Evolutionary conservation across 2,113 vertebrate genomes (phyloP).

Genomic region (Tachysurus vachellii): DNA sequence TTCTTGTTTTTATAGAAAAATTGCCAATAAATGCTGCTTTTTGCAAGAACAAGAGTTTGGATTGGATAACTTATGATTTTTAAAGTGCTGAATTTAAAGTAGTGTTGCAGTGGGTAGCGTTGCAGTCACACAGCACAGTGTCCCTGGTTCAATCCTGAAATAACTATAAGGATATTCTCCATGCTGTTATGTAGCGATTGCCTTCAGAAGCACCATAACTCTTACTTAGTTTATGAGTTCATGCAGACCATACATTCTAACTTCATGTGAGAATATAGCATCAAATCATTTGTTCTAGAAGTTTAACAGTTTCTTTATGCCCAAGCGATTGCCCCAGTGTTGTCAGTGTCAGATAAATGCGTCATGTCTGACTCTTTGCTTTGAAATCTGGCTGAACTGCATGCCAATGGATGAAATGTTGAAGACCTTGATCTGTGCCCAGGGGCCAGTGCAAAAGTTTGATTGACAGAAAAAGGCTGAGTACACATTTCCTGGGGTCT

Average conservation of each 20-base stretch:
- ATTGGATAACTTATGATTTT: background rate
- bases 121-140: background rate
- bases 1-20: background rate
- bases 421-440: slow-evolving; percentile 46
- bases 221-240: background rate
- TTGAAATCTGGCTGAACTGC: slow-evolving; percentile 45
- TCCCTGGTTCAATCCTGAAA: background rate
- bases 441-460: slow-evolving; percentile 56
- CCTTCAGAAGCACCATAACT: background rate
- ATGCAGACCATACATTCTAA: background rate
- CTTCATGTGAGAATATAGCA: background rate
- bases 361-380: slow-evolving; percentile 39
- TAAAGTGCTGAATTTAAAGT: background rate
- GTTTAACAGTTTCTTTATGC: background rate
- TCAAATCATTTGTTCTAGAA: background rate
- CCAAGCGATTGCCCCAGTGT: background rate
- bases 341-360: background rate
- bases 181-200: background rate
- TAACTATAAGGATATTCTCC: background rate
- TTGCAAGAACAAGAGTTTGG: background rate
- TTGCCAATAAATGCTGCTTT: background rate
- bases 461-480: slow-evolving; percentile 62
- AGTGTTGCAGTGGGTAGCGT: background rate
- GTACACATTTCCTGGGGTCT: slow-evolving; percentile 32
- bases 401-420: slow-evolving; percentile 48